Evolutionary conservation across 2,888 invertebrate genomes (phyloP), one percentile per base, ranked within the genome.

Genomic region (Drosophila meridionalis): DNA sequence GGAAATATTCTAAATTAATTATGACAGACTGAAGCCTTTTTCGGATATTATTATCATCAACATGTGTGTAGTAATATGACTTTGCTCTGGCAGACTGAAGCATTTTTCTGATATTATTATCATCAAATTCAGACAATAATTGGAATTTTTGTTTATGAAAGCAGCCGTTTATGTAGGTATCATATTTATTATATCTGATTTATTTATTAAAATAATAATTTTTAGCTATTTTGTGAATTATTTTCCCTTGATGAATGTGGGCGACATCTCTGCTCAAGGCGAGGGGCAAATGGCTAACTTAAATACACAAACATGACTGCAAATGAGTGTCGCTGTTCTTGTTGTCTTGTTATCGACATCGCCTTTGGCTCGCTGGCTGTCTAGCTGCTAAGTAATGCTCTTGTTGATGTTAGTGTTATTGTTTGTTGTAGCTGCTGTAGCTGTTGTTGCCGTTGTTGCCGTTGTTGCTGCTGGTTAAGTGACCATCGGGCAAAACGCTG

Each of bases 231-330:
- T 40, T 48, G 26, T 38, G n/a, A 34, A n/a, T 45, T 14, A 62
- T 36, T 62, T 58, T 53, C 53, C 48, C 26, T 38, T 34, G n/a
- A 30, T 14, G 48, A 11, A 20, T 11, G 30, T 11, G 4, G n/a
- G 36, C 6, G 56, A 52, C 74, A 78, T 69, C 78, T 62, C 73
- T 70, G 70, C 32, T 26, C 62, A 32, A 48, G 12, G 32, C 7
- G 6, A 8, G 43, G 12, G 8, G 11, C 20, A 4, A 36, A 30
- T 30, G 52, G 57, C 57, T 43, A 63, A 65, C 47, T 53, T 63
- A 73, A 34, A 75, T 76, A 78, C 76, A 80, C 78, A 86, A 77
- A 87, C 85, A 82, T 78, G 85, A 80, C 77, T 82, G 90, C 83
- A 88, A 87, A 90, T 90, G 83, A 90, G 83, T 75, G 77, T 77